Evolutionary conservation across 2,888 invertebrate genomes (phyloP), one percentile per base, ranked within the genome.

Genomic region (Nemapogon koenigi): DNA sequence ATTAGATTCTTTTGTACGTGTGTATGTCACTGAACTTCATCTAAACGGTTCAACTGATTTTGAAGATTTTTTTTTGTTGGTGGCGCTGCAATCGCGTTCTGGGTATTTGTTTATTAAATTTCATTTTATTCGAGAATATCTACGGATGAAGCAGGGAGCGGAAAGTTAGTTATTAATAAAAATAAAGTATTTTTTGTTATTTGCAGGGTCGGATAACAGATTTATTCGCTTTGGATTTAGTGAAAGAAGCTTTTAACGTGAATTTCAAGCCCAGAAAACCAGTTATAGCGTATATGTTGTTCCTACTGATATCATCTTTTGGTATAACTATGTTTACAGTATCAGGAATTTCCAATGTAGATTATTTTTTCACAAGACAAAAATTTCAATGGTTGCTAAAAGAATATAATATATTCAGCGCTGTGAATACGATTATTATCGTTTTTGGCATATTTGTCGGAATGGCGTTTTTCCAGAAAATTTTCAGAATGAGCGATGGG

Each of bases 301-400:
- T n/a, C 11, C 33, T 44, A 1, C 27, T 43, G 0, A 35, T 45
- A 36, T 13, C 29, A 7, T 37, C 41, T 1, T 38, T 35, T 26
- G 40, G 22, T 3, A 36, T 45, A 14, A 40, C 41, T 1, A 43
- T 33, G 18, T 35, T 45, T 26, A 33, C 38, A 8, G 8, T 40
- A 7, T 19, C 29, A 13, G 43, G 45, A 2, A 25, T 40, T 2
- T 32, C 32, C 6, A 40, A 44, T 17, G 32, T 46, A 2, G 40
- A 41, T 14, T 44, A 46, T 26, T 29, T 46, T 4, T 46, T 44
- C 33, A 43, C 43, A 1, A 40, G 46, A 35, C 40, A 43, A 27
- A 44, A 38, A 16, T 46, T 44, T 25, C 44, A 44, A 7, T 46
- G 46, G 46, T 38, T 44, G 17, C 31, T 46, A 2, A 44, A 41